Evolutionary conservation across 2,113 vertebrate genomes (phyloP).

Genomic region (Eretmochelys imbricata): DNA sequence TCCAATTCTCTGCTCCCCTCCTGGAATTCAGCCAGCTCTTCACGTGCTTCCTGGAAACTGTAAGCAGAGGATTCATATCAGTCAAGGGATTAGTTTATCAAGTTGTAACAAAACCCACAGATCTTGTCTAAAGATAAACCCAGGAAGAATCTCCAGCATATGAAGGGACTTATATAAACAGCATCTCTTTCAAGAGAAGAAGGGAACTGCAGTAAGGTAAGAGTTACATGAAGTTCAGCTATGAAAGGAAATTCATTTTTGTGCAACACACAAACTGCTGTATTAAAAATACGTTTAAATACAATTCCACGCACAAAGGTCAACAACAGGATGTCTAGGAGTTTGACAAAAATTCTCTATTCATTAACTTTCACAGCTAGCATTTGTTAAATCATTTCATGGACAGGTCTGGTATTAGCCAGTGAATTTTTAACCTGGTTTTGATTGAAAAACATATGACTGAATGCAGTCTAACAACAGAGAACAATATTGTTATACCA

Average conservation of each 20-base stretch:
- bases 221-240: not conserved
- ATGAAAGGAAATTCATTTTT: conserved; percentile 25
- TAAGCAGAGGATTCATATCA: conserved; percentile 22
- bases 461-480: not conserved
- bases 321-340: not conserved
- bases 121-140: not conserved
- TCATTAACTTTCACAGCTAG: not conserved
- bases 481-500: not conserved
- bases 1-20: conserved; percentile 97
- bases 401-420: not conserved
- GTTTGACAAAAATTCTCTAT: not conserved
- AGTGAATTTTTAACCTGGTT: not conserved
- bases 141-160: not conserved
- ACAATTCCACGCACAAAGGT: not conserved
- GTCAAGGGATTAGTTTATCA: not conserved
- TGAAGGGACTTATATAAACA: not conserved
- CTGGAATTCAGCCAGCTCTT: conserved; percentile 98
- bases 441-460: not conserved
- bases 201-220: not conserved
- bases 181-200: not conserved
- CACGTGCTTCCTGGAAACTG: conserved; percentile 95
- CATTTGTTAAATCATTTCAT: not conserved
- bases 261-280: not conserved
- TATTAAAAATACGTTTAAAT: not conserved
- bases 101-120: not conserved